Evolutionary conservation across 2,113 vertebrate genomes (phyloP), one percentile per base, ranked within the genome.

Genomic region (Mixornis gularis): DNA sequence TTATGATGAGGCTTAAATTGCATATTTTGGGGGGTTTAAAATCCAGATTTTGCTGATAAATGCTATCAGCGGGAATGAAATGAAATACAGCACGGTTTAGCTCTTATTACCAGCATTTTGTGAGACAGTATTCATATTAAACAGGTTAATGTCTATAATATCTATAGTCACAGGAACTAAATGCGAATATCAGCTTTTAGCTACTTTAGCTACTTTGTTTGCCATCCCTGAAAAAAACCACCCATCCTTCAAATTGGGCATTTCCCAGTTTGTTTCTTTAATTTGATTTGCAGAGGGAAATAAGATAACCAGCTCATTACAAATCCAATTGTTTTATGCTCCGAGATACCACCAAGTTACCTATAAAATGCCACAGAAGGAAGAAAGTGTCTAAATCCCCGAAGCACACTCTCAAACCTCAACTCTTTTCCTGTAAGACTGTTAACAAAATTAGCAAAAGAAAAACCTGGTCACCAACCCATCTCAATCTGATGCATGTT

Each of bases 31-130:
- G 87, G 93, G 90, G 6, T 95, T 97, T 98, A 98, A 98, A 98
- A 98, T 98, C 98, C 98, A 98, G 98, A 99, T 98, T 98, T 98
- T 98, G 99, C 98, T 99, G 99, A 99, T 99, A 98, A 99, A 98
- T 99, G 98, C 99, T 99, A 99, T 99, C 99, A 99, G 98, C 99
- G 0, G 97, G 98, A 96, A 94, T 98, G 98, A 99, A 99, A 99
- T 99, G 96, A 99, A 99, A 99, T 99, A 98, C 98, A 98, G 94
- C 98, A 97, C 79, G 70, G 97, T 98, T 98, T 96, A 97, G 97
- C 97, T 98, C 98, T 96, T 97, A 96, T 98, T 98, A 98, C 98
- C 94, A 87, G 87, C 90, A 69, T 95, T 97, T 96, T 95, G 93
- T 94, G 77, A 91, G 93, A 90, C 44, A 24, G 94, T 93, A 95